These are phyloP conservation scores for Coptodon rendalli DNA, from an alignment of 2,113 vertebrate species.

Conservation along the genomic window DNA sequence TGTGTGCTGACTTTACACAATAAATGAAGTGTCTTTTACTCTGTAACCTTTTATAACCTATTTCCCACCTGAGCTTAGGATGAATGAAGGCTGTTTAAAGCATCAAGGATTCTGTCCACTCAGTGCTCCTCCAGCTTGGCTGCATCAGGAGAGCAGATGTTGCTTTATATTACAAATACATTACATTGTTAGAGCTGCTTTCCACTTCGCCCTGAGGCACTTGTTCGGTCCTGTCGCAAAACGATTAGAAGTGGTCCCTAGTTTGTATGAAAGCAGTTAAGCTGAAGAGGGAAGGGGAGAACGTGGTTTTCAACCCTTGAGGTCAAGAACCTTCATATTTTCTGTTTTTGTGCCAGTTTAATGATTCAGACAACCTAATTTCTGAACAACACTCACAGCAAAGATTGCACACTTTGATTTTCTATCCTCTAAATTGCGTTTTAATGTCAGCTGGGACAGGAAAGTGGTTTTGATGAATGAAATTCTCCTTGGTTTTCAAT, in stretches of 20 bases:
- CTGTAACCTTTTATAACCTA: not conserved
- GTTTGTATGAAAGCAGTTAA: not conserved
- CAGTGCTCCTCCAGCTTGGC: not conserved
- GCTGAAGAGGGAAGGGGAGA: not conserved
- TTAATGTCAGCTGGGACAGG: conserved; percentile 1
- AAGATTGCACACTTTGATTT: conserved; percentile 2
- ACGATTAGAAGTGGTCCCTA: not conserved
- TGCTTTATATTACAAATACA: not conserved
- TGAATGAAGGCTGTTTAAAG: not conserved
- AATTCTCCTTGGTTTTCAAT: conserved; percentile 24
- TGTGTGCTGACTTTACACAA: not conserved
- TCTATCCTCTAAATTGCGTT: conserved; percentile 5
- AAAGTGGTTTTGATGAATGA: conserved; percentile 11
- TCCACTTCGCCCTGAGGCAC: not conserved
- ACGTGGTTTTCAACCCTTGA: not conserved
- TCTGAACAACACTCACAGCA: not conserved
- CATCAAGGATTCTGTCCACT: not conserved
- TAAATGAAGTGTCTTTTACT: not conserved
- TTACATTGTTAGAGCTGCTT: not conserved
- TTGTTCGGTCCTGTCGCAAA: not conserved
- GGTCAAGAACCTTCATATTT: not conserved
- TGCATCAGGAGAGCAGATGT: not conserved
- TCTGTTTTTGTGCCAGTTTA: not conserved
- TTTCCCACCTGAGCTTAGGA: not conserved
- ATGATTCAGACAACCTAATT: not conserved